Evolutionary conservation across 2,797 vertebrate genomes (phyloP), one percentile per base, ranked within the genome.

Genomic region (Cichlasoma orientale): DNA sequence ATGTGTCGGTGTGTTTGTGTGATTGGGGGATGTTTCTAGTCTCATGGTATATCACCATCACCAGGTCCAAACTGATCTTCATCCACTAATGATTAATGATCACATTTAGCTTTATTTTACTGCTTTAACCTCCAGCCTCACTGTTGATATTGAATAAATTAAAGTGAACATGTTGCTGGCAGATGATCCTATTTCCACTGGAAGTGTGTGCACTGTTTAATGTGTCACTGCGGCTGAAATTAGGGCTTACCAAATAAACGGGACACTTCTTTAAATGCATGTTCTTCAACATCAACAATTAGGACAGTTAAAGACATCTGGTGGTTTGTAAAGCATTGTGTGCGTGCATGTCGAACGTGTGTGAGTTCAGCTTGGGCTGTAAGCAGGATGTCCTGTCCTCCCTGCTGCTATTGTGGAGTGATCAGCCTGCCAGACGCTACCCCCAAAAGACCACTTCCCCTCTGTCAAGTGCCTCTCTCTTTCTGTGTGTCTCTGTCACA

Each of bases 341-440:
- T 55, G 78, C 54, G 58, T 75, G 72, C 33, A 33, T 23, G 61
- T 44, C 25, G 10, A 38, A 38, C 38, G 8, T 41, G 33, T 68
- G 41, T 70, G 68, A 69, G 61, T 80, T 82, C 29, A 82, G 74
- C 25, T 36, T 72, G 61, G 77, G 89, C 77, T 86, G 77, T 77
- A 87, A 91, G 93, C 92, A 93, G 93, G 93, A 94, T 94, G 87
- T 94, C 93, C 93, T 93, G 93, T 94, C 92, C 88, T 89, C 90
- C 85, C 80, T 83, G 88, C 74, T 84, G 90, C 92, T 92, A 93
- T 94, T 94, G 91, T 94, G 66, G 79, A 78, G 78, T 63, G 68
- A 44, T 88, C 56, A 86, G 89, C 80, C 85, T 82, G 83, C 86
- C 87, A 93, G 93, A 93, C 89, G 74, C 85, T 90, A 78, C 85